These are phyloP conservation scores for Mirounga angustirostris DNA, from an alignment of 2,113 vertebrate species.

Conservation along the genomic window DNA sequence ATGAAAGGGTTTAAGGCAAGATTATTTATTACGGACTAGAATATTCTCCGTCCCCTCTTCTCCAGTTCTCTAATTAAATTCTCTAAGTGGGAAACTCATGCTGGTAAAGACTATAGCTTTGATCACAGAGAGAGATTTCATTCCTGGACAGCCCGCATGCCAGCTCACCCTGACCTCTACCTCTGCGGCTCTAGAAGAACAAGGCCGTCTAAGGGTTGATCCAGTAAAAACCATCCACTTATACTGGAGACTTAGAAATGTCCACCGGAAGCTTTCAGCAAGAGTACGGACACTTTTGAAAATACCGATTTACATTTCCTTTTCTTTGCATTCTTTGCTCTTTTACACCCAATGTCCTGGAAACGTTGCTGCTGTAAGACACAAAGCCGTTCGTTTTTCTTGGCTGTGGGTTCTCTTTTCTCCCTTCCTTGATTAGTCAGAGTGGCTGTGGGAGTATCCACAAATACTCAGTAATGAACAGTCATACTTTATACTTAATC, in stretches of 20 bases:
- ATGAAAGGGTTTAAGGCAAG: not conserved
- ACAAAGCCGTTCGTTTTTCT: not conserved
- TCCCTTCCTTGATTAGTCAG: not conserved
- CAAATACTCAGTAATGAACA: not conserved
- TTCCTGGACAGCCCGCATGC: not conserved
- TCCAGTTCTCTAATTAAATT: slow-evolving; percentile 50
- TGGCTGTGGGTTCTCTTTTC: not conserved
- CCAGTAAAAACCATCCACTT: not conserved
- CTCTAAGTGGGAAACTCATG: not conserved
- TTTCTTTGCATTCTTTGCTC: not conserved
- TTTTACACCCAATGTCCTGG: not conserved
- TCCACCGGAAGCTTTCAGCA: not conserved
- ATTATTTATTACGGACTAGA: not conserved
- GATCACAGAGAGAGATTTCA: slow-evolving; percentile 25
- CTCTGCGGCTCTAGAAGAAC: not conserved
- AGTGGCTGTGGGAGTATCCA: rapidly evolving
- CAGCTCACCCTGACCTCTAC: not conserved
- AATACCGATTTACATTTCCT: not conserved
- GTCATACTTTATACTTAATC: not conserved
- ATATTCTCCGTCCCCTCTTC: not conserved
- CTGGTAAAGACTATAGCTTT: slow-evolving; percentile 5
- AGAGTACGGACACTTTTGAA: not conserved
- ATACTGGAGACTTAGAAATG: not conserved
- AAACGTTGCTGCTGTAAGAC: not conserved
- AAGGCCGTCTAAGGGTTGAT: not conserved